These are phyloP conservation scores for Ochropleura leucogaster DNA, from an alignment of 2,888 invertebrate species.

Conservation along the genomic window DNA sequence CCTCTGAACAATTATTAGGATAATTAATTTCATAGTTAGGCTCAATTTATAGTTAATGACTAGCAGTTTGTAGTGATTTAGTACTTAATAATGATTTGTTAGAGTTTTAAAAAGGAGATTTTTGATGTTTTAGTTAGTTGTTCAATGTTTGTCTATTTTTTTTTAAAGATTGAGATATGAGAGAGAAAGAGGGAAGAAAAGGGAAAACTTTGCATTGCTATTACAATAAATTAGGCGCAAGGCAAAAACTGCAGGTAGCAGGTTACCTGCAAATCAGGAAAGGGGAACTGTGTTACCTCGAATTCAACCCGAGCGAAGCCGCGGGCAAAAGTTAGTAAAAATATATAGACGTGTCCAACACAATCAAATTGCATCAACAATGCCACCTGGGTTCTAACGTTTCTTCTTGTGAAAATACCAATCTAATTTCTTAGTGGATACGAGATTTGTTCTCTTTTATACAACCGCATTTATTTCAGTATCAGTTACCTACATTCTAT, in stretches of 20 bases:
- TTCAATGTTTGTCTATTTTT: background rate
- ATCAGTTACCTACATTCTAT: slow-evolving; percentile 24
- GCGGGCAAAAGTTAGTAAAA: no score
- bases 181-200: no score
- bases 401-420: slow-evolving; percentile 24
- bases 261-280: no score
- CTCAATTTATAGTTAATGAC: slow-evolving; percentile 30
- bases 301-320: no score
- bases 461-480: background rate
- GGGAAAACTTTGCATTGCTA: no score
- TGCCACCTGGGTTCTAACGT: background rate
- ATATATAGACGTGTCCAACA: no score
- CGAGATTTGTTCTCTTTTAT: slow-evolving; percentile 3
- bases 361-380: no score
- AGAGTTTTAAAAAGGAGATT: background rate
- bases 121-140: background rate
- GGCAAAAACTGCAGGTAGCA: no score
- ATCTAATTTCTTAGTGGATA: slow-evolving; percentile 7
- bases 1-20: slow-evolving; percentile 52
- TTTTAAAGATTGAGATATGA: no score
- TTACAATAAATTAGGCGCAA: no score
- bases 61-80: slow-evolving; percentile 31
- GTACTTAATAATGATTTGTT: slow-evolving; percentile 31
- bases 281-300: no score
- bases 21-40: slow-evolving; percentile 45